Evolutionary conservation across 1,140 invertebrate genomes (phyloP), one percentile per base, ranked within the genome.

Genomic region (Drosophila parabipectinata): DNA sequence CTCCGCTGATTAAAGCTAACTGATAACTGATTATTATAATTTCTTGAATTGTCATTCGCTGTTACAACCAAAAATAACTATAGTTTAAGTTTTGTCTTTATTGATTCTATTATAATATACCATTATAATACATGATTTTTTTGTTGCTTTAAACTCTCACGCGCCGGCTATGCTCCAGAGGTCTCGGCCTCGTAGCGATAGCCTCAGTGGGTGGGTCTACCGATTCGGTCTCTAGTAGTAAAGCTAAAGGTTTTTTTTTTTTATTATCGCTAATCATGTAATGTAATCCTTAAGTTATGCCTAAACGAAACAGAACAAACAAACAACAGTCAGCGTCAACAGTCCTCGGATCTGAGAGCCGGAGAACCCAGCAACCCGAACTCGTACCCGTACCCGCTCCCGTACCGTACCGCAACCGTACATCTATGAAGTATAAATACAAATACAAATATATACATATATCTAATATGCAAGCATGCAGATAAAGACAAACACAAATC

Each of bases 401-500:
- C 66, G 32, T 68, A 69, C 54, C 21, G 21, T 21, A 21, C 66
- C 39, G 14, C n/a, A 18, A 44, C 39, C 39, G 30, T 53, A 53
- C 51, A 60, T 62, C 62, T 54, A 72, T 54, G 63, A 72, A 63
- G 59, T 55, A 56, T 74, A 64, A 51, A 74, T 74, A 64, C 53
- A 74, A 74, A 72, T 72, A 73, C 53, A 74, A 74, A 72, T 73
- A 73, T 56, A 74, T 74, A 64, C 41, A 74, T 64, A 74, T 74
- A 75, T 75, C 71, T 75, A 75, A 74, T 75, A 75, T 77, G 58
- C 71, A 73, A 73, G 69, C 71, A 63, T 72, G 72, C 71, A 74
- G 69, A 74, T 73, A 72, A 72, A 75, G 63, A 69, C 67, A 69
- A 69, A 69, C 67, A 68, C 51, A 69, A 68, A 56, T 52, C 72